Base-by-base conservation (phyloP, 2,888 invertebrate genomes). In the Cryptophagus acutangulus region DNA sequence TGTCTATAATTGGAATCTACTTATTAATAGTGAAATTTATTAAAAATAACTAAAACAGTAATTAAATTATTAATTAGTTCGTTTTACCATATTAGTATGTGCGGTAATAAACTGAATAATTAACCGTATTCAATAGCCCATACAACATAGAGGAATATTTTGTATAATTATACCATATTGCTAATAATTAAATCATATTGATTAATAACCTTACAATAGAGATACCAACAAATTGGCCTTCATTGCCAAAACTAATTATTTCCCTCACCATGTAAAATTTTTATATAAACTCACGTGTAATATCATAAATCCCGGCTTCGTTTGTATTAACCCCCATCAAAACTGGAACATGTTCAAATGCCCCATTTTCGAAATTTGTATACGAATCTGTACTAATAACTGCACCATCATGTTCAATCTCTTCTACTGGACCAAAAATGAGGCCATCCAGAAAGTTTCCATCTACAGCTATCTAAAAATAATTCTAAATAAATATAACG, bases 271-370 rank as follows among this genome's bases (percentile, higher is more conserved):
- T n/a, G n/a, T n/a, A n/a, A n/a, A n/a, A 26, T 26, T n/a, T 6
- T 6, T 12, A 3, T 3, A 3, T 8, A 8, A 12, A 26, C 26
- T 26, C 3, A 12, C 9, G n/a, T 26, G 5, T 12, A n/a, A 6
- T 26, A 13, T 8, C 3, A 26, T 13, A 8, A 9, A 20, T 20
- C 9, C 20, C 20, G 9, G 9, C 20, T n/a, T 74, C 74, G 54
- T 72, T 64, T 0, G 75, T 73, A 48, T 72, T 75, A 48, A 72
- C 75, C 2, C 76, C 76, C 2, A 76, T 71, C 70, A 76, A 72
- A 1, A 74, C 53, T 3, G 75, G 75, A 20, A 75, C 44, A 35
- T 42, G 34, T n/a, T 46, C 40, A 33, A 57, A 50, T 5, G 49
- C 38, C n/a, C 57, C 57, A 14, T 38, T 37, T 17, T 34, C 33